Evolutionary conservation across 2,113 vertebrate genomes (phyloP).

Genomic region (Lathamus discolor): DNA sequence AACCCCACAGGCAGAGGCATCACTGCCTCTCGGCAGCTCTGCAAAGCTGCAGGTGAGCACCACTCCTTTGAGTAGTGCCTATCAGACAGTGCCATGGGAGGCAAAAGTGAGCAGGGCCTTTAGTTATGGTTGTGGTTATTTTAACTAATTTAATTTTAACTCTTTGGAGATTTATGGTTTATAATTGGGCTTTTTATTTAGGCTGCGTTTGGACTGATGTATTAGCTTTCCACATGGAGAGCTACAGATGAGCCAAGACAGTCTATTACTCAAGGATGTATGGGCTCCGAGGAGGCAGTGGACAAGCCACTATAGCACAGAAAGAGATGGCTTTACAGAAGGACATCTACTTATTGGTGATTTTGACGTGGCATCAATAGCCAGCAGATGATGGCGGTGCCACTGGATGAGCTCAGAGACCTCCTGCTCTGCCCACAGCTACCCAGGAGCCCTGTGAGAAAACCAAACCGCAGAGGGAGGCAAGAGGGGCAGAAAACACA

Average conservation of each 20-base stretch:
- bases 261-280: background rate
- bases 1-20: background rate
- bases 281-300: background rate
- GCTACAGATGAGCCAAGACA: rapidly evolving
- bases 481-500: background rate
- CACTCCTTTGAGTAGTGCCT: background rate
- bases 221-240: background rate
- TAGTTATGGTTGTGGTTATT: background rate
- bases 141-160: background rate
- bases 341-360: background rate
- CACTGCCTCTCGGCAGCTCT: background rate
- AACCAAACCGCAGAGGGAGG: background rate
- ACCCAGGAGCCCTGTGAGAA: background rate
- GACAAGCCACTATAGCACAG: rapidly evolving
- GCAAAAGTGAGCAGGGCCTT: background rate
- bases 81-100: background rate
- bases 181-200: constrained; percentile 12
- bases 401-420: background rate
- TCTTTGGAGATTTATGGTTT: background rate
- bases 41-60: background rate
- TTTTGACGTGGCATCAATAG: background rate
- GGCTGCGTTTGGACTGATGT: background rate
- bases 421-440: background rate
- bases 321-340: background rate
- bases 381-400: background rate